A percentile compares a stretch with the other conserved stretches of the same genome.
Conservation (phyloP, 2,797 vertebrate genomes). For the Yasuhikotakia modesta region DNA sequence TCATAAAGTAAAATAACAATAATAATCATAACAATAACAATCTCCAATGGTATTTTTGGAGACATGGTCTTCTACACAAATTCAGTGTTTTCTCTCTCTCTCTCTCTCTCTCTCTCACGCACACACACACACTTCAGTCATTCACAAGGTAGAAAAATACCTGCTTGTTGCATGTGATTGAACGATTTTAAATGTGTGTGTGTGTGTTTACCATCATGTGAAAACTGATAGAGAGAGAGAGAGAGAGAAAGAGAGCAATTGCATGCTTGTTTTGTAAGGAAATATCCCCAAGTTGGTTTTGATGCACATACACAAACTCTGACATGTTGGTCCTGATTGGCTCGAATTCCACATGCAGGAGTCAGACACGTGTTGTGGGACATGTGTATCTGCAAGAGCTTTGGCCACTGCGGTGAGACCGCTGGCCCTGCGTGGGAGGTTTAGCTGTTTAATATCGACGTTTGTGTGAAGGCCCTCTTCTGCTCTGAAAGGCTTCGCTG, state of each 20-base stretch:
- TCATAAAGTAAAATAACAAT: constrained; percentile 1
- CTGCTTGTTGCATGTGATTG: not conserved
- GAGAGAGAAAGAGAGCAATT: not conserved
- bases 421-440: constrained; percentile 55
- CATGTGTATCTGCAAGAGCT: constrained; percentile 1
- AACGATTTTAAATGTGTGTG: not conserved
- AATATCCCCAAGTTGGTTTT: not conserved
- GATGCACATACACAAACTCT: constrained; percentile 19
- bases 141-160: not conserved
- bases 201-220: not conserved
- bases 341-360: constrained; percentile 45
- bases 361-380: not conserved
- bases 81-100: not conserved
- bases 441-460: constrained; percentile 50
- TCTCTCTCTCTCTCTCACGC: too few species aligned
- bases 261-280: constrained; percentile 4
- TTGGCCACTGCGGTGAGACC: not conserved
- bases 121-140: not conserved
- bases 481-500: constrained; percentile 32
- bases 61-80: not conserved
- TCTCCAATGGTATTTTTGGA: not conserved
- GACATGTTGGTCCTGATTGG: constrained; percentile 67
- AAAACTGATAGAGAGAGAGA: constrained; percentile 3
- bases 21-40: constrained; percentile 10
- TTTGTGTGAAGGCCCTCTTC: constrained; percentile 38